Evolutionary conservation across 2,797 vertebrate genomes (phyloP).

Genomic region (Anguilla anguilla): DNA sequence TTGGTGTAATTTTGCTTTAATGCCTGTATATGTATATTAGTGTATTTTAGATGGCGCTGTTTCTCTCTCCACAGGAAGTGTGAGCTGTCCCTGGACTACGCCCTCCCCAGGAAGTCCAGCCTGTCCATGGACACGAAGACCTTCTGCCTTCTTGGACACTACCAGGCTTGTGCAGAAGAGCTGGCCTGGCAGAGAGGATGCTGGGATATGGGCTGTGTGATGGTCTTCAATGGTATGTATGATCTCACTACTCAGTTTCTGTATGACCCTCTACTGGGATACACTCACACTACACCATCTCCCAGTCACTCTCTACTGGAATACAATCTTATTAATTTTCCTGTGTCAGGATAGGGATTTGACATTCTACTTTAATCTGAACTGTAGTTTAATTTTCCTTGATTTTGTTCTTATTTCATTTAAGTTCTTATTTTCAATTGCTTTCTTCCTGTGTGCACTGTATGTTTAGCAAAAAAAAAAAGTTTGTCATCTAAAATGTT

Average conservation of each 20-base stretch:
- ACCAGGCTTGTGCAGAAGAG: constrained; percentile 77
- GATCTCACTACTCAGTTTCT: not conserved
- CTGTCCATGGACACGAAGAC: constrained; percentile 94
- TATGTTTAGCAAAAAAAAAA: not conserved
- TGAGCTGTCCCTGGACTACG: constrained; percentile 89
- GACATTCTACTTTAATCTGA: not conserved
- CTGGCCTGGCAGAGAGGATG: constrained; percentile 63
- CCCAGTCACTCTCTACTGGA: not conserved
- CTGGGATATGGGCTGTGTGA: constrained; percentile 90
- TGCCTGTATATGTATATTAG: not conserved
- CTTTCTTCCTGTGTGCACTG: not conserved
- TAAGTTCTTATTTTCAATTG: not conserved
- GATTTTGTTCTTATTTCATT: not conserved
- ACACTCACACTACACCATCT: not conserved
- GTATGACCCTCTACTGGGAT: not conserved
- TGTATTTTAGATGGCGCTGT: not conserved
- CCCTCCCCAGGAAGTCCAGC: constrained; percentile 88
- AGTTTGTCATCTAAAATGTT: not conserved
- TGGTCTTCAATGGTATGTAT: constrained; percentile 90
- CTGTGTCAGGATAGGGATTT: not conserved
- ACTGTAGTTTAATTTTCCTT: too few species aligned
- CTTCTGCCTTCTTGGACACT: constrained; percentile 93
- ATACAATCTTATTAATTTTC: not conserved
- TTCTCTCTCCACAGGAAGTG: constrained; percentile 74
- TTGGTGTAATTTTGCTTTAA: not conserved